These are phyloP conservation scores for Caligus rogercresseyi DNA, from an alignment of 1,140 invertebrate genomes.

Conservation along the genomic window DNA sequence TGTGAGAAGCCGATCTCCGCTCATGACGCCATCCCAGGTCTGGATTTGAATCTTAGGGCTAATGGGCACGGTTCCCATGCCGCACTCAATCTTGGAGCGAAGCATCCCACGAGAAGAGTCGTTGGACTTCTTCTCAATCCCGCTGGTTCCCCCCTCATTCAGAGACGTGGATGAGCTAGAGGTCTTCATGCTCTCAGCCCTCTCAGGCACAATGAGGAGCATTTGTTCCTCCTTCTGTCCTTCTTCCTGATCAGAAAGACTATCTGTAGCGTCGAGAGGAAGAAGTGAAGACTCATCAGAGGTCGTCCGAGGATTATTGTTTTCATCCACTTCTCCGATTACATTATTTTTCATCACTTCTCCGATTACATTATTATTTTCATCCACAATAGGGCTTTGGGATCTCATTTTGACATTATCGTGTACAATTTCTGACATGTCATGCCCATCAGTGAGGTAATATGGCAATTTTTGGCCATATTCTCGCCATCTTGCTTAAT, in stretches of 20 bases:
- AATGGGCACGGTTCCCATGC: constrained; percentile 82
- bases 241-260: too few species aligned
- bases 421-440: too few species aligned
- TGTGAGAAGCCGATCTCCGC: constrained; percentile 66
- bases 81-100: constrained; percentile 81
- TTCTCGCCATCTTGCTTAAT: too few species aligned
- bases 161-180: not conserved
- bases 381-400: not conserved
- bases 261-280: too few species aligned
- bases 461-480: too few species aligned
- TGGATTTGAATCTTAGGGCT: constrained; percentile 43
- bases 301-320: not conserved
- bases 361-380: not conserved
- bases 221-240: not conserved
- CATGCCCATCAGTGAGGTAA: too few species aligned
- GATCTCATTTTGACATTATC: not conserved
- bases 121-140: not conserved
- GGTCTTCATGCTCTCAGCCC: not conserved
- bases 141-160: not conserved
- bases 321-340: not conserved
- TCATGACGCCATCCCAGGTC: constrained; percentile 63
- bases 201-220: not conserved
- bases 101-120: constrained; percentile 47
- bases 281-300: not conserved
- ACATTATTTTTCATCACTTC: not conserved